Evolutionary conservation across 2,888 invertebrate species (phyloP), one percentile per base, ranked within the genome.

Genomic region (Drosophila parthenogenetica): DNA sequence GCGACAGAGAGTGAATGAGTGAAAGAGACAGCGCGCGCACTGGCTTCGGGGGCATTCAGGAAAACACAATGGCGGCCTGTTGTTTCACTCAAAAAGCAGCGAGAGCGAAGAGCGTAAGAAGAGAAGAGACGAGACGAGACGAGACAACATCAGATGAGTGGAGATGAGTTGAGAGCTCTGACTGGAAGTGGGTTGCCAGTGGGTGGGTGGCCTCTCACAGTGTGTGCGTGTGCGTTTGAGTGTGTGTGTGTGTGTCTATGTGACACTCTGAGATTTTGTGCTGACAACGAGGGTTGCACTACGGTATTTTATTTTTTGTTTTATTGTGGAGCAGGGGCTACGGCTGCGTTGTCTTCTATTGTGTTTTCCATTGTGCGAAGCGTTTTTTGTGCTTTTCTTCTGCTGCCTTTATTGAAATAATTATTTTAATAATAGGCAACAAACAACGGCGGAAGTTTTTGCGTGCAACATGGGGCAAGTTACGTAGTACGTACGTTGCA

Each of bases 401-500:
- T 73, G 57, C 70, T 70, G 76, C 61, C 81, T 82, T 82, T 90
- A 87, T 89, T 89, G 82, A 85, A 84, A 90, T 89, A 90, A 89
- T 89, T 89, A 89, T 87, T 89, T 89, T 87, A 90, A 90, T 81
- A 89, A 90, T 81, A 85, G 85, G 81, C 83, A 87, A 89, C 88
- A 87, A 89, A 82, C 87, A 57, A 46, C 87, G 72, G 75, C 61
- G 54, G 69, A 73, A 77, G 69, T 74, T 62, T 39, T 32, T 59
- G 59, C 51, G 46, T 54, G 50, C 63, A 70, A 73, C 69, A 71
- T 62, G 71, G 49, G 54, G 43, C 62, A 73, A 68, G 59, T 32
- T 11, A 32, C 32, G 11, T 11, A 11, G 32, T 11, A 32, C 11
- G 60, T 71, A 55, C 65, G 60, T 42, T 61, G 72, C 72, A 72